phyloP scores from a whole-genome alignment of 1,140 invertebrate species.

The Drosophila parvula region DNA sequence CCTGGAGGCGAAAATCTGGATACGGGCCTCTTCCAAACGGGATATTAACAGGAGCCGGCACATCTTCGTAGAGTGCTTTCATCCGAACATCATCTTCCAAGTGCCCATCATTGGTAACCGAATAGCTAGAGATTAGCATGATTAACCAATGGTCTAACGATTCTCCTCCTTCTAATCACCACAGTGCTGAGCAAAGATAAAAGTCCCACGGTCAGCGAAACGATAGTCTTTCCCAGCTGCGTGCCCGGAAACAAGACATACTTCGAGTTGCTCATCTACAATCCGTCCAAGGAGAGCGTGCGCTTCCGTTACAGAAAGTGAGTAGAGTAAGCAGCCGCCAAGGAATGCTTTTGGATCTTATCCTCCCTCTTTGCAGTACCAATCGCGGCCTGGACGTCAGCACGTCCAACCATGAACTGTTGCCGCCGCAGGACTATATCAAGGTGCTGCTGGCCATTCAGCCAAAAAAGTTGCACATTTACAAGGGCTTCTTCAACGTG shows the following conservation, averaged over 20 bases:
- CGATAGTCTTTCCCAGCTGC: constrained; percentile 49
- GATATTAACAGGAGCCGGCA: constrained; percentile 59
- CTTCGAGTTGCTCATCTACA: constrained; percentile 68
- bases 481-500: constrained; percentile 66
- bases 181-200: constrained; percentile 32
- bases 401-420: constrained; percentile 5
- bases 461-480: constrained; percentile 42
- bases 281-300: constrained; percentile 44
- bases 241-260: constrained; percentile 45
- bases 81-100: constrained; percentile 76
- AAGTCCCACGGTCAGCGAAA: constrained; percentile 25
- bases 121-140: no score
- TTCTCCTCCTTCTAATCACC: neutral
- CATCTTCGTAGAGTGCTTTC: constrained; percentile 59
- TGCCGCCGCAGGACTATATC: constrained; percentile 39
- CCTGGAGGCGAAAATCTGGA: constrained; percentile 49
- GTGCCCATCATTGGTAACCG: constrained; percentile 68
- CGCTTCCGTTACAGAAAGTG: constrained; percentile 54
- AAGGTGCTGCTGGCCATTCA: constrained; percentile 44
- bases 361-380: constrained; percentile 25
- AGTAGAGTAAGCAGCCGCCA: neutral
- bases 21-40: constrained; percentile 15
- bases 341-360: neutral
- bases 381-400: constrained; percentile 38
- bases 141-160: neutral